Evolutionary conservation across 2,797 vertebrate species (phyloP).

Genomic region (Melanotaenia parkinsoni): DNA sequence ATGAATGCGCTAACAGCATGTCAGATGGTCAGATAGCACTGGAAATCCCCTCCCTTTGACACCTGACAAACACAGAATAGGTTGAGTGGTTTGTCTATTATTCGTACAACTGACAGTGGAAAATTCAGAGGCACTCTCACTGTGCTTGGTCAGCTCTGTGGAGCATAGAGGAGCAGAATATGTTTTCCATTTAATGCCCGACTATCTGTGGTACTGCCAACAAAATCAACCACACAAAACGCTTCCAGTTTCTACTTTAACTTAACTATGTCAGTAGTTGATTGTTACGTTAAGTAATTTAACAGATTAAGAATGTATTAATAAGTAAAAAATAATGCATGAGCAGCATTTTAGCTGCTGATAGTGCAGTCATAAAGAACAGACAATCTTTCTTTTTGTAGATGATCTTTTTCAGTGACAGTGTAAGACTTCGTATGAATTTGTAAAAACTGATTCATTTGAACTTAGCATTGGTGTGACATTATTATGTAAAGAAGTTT

Average conservation of each 20-base stretch:
- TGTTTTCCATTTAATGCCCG: not conserved
- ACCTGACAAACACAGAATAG: slow-evolving; percentile 1
- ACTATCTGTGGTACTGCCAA: not conserved
- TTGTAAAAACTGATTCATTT: too few species aligned
- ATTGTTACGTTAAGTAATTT: not conserved
- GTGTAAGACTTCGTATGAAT: too few species aligned
- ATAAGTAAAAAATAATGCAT: not conserved
- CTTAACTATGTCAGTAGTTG: not conserved
- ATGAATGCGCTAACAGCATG: not conserved
- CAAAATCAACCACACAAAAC: not conserved
- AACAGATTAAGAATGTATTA: not conserved
- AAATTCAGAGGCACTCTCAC: not conserved
- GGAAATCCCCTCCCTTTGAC: slow-evolving; percentile 6
- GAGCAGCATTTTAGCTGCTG: not conserved
- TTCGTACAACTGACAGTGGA: not conserved
- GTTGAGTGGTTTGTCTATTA: not conserved
- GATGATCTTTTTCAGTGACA: too few species aligned
- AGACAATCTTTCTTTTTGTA: too few species aligned
- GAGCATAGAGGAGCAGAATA: not conserved
- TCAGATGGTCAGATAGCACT: slow-evolving; percentile 5
- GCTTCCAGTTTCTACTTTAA: not conserved
- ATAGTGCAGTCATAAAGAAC: too few species aligned
- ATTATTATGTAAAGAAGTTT: too few species aligned
- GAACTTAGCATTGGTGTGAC: too few species aligned
- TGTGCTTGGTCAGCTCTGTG: not conserved